These are phyloP conservation scores for Rhea pennata DNA, from an alignment of 2,113 vertebrate genomes.

Conservation along the genomic window DNA sequence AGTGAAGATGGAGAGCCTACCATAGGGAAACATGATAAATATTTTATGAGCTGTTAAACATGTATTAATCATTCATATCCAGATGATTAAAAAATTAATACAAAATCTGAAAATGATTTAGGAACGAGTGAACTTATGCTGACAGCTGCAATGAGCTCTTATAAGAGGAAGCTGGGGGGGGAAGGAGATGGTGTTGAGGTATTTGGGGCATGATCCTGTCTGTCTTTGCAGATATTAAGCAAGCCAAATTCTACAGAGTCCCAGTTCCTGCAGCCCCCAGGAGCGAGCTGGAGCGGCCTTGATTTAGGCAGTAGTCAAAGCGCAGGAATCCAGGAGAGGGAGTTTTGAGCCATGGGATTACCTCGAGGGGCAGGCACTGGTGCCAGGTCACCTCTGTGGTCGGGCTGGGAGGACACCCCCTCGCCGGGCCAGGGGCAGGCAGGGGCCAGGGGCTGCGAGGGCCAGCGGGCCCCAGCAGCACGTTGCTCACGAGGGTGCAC, in stretches of 20 bases:
- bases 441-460: neutral
- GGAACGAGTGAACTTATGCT: neutral
- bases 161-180: neutral
- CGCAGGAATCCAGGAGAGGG: no score
- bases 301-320: no score
- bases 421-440: neutral
- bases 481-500: neutral
- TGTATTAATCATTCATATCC: constrained; percentile 65
- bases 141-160: constrained; percentile 24
- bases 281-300: neutral
- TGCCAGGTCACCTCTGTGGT: no score
- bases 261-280: neutral
- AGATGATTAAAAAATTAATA: constrained; percentile 72
- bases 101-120: constrained; percentile 51
- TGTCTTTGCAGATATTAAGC: neutral
- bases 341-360: no score
- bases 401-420: no score
- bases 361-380: no score
- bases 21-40: constrained; percentile 32
- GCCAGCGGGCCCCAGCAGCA: no score
- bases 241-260: neutral
- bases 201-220: neutral
- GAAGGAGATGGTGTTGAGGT: neutral
- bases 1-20: neutral
- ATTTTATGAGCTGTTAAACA: constrained; percentile 54